Evolutionary conservation across 2,113 vertebrate species (phyloP).

Genomic region (Sakesphorus luctuosus): DNA sequence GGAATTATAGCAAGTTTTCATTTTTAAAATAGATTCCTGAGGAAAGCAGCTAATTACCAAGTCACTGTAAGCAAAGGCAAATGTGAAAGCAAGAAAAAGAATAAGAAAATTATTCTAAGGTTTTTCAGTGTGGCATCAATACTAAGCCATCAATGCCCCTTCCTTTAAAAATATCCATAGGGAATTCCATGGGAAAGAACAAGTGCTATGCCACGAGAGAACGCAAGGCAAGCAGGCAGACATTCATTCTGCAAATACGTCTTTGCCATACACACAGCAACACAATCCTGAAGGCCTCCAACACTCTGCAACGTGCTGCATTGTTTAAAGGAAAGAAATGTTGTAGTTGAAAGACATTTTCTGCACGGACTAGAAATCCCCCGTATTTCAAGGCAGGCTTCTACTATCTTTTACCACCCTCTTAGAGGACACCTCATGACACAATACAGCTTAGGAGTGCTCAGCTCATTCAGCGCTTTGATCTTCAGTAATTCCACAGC

Average conservation of each 20-base stretch:
- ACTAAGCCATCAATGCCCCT: background rate
- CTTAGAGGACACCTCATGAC: background rate
- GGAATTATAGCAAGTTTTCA: background rate
- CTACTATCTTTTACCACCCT: background rate
- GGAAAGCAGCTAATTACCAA: background rate
- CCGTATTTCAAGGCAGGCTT: background rate
- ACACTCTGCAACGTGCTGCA: slow-evolving; percentile 36
- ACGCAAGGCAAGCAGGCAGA: background rate
- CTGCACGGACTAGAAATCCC: fast-evolving
- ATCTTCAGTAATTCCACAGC: background rate
- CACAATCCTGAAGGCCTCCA: slow-evolving; percentile 3
- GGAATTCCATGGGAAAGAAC: background rate
- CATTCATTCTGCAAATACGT: background rate
- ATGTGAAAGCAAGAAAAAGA: background rate
- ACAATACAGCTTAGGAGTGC: background rate
- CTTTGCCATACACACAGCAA: background rate
- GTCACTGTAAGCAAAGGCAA: background rate
- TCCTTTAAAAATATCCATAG: background rate
- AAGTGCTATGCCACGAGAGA: background rate
- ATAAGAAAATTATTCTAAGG: background rate
- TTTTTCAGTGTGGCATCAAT: background rate
- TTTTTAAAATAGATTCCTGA: background rate
- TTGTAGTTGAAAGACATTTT: background rate
- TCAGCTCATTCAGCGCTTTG: background rate
- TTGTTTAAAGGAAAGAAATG: slow-evolving; percentile 16